Base-by-base conservation (phyloP, 2,888 invertebrate genomes). In the Bombylius major region DNA sequence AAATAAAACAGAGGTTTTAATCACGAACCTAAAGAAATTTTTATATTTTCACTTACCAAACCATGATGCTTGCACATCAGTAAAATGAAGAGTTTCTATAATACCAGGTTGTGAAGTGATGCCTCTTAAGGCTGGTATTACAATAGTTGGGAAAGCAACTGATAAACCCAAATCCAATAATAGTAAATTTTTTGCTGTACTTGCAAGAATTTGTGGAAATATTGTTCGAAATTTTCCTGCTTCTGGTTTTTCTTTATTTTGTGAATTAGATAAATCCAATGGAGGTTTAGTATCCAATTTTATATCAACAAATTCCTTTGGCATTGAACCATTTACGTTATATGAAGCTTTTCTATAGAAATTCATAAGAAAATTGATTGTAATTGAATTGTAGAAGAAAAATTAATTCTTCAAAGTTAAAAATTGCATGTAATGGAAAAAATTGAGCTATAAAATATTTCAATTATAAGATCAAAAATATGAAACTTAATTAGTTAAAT, bases 101-200 rank as follows among this genome's bases (percentile, higher is more conserved):
- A 56, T 53, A 50, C 60, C 57, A 23, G 55, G 31, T 53, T 60
- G 54, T 32, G 49, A 39, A 53, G 76, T 75, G 0, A 78, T 77
- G 9, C 77, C 73, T 46, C 78, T 67, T 1, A 81, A 75, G 4
- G 78, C 78, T 8, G 80, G 79, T 51, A 81, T 70, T 32, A 80
- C 78, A 70, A 81, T 78, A 0, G 81, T 80, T 7, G 80, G 78
- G 65, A 80, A 80, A 59, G 77, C 78, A 60, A 79, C 71, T 31
- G 80, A 78, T 76, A 80, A 73, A 13, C 81, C 80, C 46, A 81
- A 69, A 33, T 80, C 80, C 48, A 80, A 69, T 48, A 81, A 69
- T 33, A 80, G 66, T 56, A 79, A 71, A 64, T 81, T 78, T 60
- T 80, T 69, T 4, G 80, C 78, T 12, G 78, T 69, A 56, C 78